A percentile compares a stretch with the other conserved stretches of the same genome.
Conservation (phyloP, 2,888 invertebrate species). For the Caenorhabditis afra region DNA sequence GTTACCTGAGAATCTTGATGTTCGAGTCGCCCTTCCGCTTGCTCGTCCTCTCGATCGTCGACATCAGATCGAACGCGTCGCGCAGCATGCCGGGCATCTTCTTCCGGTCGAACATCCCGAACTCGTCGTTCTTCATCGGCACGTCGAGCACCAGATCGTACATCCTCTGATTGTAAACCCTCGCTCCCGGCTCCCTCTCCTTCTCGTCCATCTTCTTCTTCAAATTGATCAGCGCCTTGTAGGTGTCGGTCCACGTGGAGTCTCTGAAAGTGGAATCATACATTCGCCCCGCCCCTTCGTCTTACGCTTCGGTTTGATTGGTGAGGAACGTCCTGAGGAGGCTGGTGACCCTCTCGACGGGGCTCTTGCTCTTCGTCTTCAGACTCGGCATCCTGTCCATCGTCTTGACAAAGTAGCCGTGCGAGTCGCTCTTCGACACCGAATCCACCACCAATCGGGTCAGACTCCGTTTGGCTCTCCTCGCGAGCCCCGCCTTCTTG, state of each 20-base stretch:
- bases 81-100: slow-evolving; percentile 55
- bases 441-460: slow-evolving; percentile 63
- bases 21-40: slow-evolving; percentile 39
- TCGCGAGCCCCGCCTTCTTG: slow-evolving; percentile 10
- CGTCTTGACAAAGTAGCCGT: slow-evolving; percentile 52
- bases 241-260: slow-evolving; percentile 71
- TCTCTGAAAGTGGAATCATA: slow-evolving; percentile 31
- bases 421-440: slow-evolving; percentile 62
- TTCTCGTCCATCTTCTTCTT: slow-evolving; percentile 68
- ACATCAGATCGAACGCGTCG: slow-evolving; percentile 55
- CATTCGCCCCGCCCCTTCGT: background rate
- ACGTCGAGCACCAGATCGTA: slow-evolving; percentile 73
- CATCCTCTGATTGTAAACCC: slow-evolving; percentile 76
- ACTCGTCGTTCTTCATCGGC: slow-evolving; percentile 21
- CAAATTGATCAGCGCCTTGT: slow-evolving; percentile 67
- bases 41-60: slow-evolving; percentile 32
- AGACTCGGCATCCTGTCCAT: slow-evolving; percentile 62
- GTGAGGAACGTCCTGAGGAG: slow-evolving; percentile 46
- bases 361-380: slow-evolving; percentile 30
- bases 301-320: slow-evolving; percentile 36
- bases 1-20: slow-evolving; percentile 53
- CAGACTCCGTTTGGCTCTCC: slow-evolving; percentile 62
- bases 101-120: slow-evolving; percentile 37
- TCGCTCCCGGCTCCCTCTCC: slow-evolving; percentile 70
- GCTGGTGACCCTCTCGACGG: slow-evolving; percentile 50